phyloP scores from a whole-genome alignment of 2,113 vertebrate genomes.

The Lasiurus cinereus region DNA sequence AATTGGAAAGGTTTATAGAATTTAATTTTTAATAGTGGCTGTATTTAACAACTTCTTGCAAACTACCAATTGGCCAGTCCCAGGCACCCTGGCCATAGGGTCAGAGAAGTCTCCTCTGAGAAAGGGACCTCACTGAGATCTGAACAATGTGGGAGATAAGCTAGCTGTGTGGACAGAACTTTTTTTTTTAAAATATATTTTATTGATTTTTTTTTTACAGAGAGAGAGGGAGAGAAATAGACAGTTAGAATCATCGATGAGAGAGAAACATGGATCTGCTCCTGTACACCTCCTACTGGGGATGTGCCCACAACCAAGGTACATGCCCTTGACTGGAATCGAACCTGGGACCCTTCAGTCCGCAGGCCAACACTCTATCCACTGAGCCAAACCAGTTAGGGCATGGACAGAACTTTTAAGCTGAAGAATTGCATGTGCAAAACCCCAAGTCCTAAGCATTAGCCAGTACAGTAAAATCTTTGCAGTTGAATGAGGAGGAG shows the following conservation, averaged over 20 bases:
- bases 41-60: neutral
- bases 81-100: no score
- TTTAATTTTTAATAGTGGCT: slow-evolving; percentile 21
- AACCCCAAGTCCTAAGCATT: neutral
- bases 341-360: no score
- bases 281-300: no score
- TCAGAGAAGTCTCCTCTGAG: neutral
- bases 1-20: neutral
- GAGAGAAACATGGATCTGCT: no score
- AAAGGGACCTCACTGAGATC: neutral
- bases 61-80: neutral
- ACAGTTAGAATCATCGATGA: no score
- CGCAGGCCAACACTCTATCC: no score
- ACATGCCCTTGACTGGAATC: no score
- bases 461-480: neutral
- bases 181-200: no score
- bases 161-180: neutral
- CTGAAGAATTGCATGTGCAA: neutral
- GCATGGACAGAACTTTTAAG: neutral
- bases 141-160: neutral
- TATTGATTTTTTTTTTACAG: no score
- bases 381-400: no score
- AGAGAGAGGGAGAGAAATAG: no score
- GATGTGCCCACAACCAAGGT: no score
- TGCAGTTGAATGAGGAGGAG: neutral